A percentile compares a stretch with the other conserved stretches of the same genome.
Evolutionary conservation across 2,113 vertebrate species (phyloP).

Genomic region (Saguinus imperator): DNA sequence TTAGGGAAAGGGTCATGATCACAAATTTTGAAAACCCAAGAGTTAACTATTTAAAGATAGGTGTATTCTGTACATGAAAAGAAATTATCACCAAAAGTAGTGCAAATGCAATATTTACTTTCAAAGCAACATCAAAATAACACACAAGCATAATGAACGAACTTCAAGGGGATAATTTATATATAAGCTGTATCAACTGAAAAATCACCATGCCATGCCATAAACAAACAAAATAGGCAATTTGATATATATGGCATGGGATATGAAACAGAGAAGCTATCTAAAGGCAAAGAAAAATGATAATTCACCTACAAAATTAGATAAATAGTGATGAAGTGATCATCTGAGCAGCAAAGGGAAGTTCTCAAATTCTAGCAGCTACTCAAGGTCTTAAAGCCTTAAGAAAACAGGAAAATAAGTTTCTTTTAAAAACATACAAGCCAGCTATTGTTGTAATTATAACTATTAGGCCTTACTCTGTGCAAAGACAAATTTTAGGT

Average conservation of each 20-base stretch:
- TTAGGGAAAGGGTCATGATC: not conserved
- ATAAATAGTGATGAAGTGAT: not conserved
- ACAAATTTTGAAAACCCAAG: not conserved
- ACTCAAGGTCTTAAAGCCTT: not conserved
- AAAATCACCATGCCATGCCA: not conserved
- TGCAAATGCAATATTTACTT: not conserved
- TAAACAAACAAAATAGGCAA: conserved; percentile 28
- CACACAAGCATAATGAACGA: not conserved
- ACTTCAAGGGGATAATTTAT: conserved; percentile 16
- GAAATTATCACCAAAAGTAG: not conserved
- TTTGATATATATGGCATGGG: not conserved
- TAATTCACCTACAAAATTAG: not conserved
- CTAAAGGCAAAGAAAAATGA: conserved; percentile 15
- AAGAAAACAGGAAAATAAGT: not conserved
- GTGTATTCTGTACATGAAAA: not conserved
- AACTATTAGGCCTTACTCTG: not conserved
- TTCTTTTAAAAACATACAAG: not conserved
- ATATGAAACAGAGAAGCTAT: not conserved
- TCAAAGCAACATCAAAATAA: conserved; percentile 52
- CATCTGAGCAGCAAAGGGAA: not conserved
- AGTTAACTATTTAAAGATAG: conserved; percentile 8
- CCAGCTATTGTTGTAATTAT: not conserved
- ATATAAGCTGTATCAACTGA: not conserved
- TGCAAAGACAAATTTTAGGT: not conserved
- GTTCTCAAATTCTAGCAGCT: not conserved